Conservation (phyloP, 1,140 invertebrate species). For the Branchinecta lindahli region DNA sequence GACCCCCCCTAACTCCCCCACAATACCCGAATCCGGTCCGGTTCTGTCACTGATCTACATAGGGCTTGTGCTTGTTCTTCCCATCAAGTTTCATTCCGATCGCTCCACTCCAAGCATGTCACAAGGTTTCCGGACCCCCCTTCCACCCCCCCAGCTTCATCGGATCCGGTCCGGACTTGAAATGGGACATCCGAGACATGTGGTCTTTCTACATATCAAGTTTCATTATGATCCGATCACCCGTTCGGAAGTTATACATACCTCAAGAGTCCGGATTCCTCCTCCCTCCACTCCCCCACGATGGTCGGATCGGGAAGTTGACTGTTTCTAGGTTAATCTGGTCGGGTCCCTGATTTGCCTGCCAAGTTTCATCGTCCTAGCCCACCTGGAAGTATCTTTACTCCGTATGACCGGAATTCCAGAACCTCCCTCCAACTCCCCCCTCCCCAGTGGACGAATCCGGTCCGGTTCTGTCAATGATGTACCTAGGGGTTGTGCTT, state of each 20-base stretch:
- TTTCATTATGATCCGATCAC: neutral
- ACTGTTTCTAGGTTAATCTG: neutral
- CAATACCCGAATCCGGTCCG: neutral
- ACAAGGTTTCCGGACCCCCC: neutral
- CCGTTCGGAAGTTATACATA: neutral
- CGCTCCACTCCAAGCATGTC: neutral
- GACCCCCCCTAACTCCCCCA: neutral
- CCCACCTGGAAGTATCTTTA: neutral
- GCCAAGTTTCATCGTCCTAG: neutral
- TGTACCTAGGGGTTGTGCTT: neutral
- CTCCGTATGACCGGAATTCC: too few relatives aligned
- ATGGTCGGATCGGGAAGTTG: neutral
- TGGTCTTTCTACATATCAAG: neutral
- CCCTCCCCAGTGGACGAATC: neutral
- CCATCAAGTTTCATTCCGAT: slow-evolving; percentile 4
- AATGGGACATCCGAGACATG: neutral
- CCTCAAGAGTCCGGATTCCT: neutral
- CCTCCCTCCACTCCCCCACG: neutral
- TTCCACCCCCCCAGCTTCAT: neutral
- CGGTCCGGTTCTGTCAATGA: neutral
- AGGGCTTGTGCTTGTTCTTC: neutral
- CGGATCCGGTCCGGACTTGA: neutral
- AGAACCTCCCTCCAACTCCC: neutral
- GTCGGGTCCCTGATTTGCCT: neutral
- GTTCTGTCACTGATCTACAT: too few relatives aligned